Evolutionary conservation across 2,113 vertebrate species (phyloP), one percentile per base, ranked within the genome.

Genomic region (Sapayoa aenigma): DNA sequence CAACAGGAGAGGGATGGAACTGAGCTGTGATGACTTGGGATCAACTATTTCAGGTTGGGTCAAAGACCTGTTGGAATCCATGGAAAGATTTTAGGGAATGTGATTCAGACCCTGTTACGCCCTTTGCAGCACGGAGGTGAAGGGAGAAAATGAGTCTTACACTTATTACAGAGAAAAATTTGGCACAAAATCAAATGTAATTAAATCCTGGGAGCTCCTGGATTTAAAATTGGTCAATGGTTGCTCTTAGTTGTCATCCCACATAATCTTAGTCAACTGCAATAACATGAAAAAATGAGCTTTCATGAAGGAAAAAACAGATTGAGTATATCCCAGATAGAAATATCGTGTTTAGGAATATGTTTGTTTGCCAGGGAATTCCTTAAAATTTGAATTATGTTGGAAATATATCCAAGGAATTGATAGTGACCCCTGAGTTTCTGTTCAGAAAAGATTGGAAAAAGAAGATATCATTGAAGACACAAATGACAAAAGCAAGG

Each of bases 21-120:
- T 0, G 2, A 49, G 17, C 30, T 6, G 6, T 1, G 2, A 41
- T 0, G 16, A 42, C 1, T 1, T 3, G 4, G 6, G 15, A 21
- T 63, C 30, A 17, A 0, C 30, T 50, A 6, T 63, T 86, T 68
- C 69, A 63, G 68, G 21, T 37, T 59, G 53, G 59, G 55, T 39
- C 55, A 47, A 71, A 87, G 62, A 9, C 11, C 6, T 20, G 21
- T 18, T 67, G 56, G 84, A 88, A 86, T 80, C 58, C 50, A 33
- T 4, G 24, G 66, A 23, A 91, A 44, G 28, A 17, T 42, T 73
- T 85, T 25, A 28, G 71, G 8, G 30, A 24, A 5, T 5, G 3
- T 8, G 53, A 86, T 47, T 56, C 75, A 37, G 19, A 5, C 35
- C 14, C 1, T 1, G 16, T 56, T 13, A 22, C 12, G 24, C 33